Conservation (phyloP, 2,888 invertebrate genomes). For the Hoplodrina blanda region DNA sequence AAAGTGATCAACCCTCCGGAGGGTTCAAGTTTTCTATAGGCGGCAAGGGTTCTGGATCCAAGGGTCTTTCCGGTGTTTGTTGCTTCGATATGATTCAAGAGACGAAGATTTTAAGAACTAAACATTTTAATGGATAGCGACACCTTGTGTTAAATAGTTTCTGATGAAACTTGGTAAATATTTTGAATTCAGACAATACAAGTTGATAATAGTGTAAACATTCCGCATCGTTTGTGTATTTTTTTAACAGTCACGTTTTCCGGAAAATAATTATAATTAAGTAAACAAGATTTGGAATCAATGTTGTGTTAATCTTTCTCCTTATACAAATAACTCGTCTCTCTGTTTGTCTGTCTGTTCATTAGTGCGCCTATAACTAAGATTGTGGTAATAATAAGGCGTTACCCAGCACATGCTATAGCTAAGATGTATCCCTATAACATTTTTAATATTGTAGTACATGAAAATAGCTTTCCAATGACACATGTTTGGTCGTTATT, state of each 20-base stretch:
- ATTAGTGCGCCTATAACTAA: not conserved
- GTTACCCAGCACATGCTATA: too few relatives aligned
- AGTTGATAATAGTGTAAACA: constrained; percentile 2
- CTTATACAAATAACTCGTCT: not conserved
- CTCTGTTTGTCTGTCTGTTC: not conserved
- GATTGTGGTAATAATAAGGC: too few relatives aligned
- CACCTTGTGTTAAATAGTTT: constrained; percentile 2
- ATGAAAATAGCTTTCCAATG: too few relatives aligned
- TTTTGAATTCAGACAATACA: constrained; percentile 6
- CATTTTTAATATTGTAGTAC: too few relatives aligned
- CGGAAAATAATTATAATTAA: constrained; percentile 13
- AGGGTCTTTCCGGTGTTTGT: not conserved
- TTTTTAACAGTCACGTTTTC: constrained; percentile 14
- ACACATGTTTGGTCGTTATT: too few relatives aligned
- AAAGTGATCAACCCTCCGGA: not conserved
- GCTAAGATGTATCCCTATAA: too few relatives aligned
- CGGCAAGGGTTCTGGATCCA: not conserved
- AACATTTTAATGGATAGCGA: not conserved
- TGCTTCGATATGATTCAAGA: not conserved
- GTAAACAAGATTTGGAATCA: constrained; percentile 35
- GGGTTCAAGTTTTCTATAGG: not conserved
- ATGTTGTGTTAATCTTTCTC: constrained; percentile 3
- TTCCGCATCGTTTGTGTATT: constrained; percentile 7
- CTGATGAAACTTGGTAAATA: not conserved
- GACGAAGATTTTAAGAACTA: not conserved